phyloP scores from a whole-genome alignment of 2,113 vertebrate genomes.

The Otolemur garnettii region DNA sequence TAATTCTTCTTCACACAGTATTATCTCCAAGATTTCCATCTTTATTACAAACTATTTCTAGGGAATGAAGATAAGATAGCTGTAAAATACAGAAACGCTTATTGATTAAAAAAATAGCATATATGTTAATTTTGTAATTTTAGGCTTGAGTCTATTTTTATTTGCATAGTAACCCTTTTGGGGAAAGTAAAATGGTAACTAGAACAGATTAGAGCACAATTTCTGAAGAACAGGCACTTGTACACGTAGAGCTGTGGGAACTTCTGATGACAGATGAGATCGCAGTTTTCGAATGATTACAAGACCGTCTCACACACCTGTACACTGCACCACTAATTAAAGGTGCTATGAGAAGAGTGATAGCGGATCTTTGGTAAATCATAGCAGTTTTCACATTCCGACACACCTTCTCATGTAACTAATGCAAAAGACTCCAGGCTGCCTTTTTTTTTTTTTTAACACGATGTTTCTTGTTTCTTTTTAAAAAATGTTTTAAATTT shows the following conservation, averaged over 20 bases:
- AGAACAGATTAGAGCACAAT: slow-evolving; percentile 1
- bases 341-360: neutral
- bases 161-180: neutral
- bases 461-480: no score
- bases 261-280: neutral
- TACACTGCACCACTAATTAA: neutral
- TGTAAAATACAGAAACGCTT: neutral
- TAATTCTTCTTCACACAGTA: neutral
- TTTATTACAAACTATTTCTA: neutral
- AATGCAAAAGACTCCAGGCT: neutral
- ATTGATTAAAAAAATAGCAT: neutral
- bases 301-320: neutral
- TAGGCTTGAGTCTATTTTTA: neutral
- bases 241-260: neutral
- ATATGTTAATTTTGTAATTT: slow-evolving; percentile 30
- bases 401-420: neutral
- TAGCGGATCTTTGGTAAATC: neutral
- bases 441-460: neutral
- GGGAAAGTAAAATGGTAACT: neutral
- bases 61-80: neutral
- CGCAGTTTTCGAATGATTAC: slow-evolving; percentile 11
- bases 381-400: neutral
- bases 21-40: neutral
- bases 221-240: slow-evolving; percentile 1
- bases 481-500: no score